These are phyloP conservation scores for Passerina amoena DNA, from an alignment of 2,113 vertebrate species.

Conservation along the genomic window DNA sequence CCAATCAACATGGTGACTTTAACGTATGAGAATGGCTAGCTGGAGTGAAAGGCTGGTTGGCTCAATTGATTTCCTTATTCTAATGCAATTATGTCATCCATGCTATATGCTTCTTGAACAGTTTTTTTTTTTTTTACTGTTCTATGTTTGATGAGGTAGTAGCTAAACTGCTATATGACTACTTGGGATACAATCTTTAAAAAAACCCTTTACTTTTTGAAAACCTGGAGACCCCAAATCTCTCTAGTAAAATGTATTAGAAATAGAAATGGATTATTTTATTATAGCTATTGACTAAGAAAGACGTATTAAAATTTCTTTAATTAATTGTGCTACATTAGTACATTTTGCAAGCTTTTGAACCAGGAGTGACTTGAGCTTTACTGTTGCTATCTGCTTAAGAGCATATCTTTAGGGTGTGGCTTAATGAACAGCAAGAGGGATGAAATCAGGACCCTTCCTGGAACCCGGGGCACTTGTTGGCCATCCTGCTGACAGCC, in stretches of 20 bases:
- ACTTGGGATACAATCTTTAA: neutral
- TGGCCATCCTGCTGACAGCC: neutral
- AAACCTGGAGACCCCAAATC: neutral
- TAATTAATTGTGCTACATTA: neutral
- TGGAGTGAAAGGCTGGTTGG: neutral
- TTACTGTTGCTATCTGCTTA: neutral
- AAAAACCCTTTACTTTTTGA: neutral
- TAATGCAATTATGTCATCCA: conserved; percentile 40
- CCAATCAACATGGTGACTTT: conserved; percentile 27
- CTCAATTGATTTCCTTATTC: neutral
- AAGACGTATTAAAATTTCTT: neutral
- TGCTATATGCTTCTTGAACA: conserved; percentile 38
- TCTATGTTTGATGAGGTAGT: neutral
- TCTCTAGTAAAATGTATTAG: neutral
- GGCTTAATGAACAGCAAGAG: neutral
- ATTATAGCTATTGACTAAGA: neutral
- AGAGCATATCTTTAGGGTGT: neutral
- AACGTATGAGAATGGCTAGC: conserved; percentile 43
- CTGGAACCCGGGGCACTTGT: neutral
- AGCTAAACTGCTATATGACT: neutral
- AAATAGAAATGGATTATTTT: neutral
- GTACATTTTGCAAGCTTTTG: neutral
- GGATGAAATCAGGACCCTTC: neutral
- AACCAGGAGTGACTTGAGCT: neutral
- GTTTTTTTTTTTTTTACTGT: neutral